Base-by-base conservation (phyloP, 2,797 vertebrate species). In the Sparus aurata region DNA sequence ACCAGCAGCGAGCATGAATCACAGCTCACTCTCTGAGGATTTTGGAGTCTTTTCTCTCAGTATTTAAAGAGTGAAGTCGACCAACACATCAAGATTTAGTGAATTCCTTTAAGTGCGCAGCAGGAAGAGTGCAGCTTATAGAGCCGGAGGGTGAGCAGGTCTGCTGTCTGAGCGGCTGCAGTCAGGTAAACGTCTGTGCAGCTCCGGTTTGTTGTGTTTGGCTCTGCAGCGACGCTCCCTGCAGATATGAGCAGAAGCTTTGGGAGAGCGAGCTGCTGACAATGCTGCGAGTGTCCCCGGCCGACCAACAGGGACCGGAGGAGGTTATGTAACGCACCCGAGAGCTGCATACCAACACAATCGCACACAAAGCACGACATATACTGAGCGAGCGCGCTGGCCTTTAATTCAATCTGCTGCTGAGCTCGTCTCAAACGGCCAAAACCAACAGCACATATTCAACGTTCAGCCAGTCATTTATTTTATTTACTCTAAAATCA, bases 141-240 rank as follows among this genome's bases (percentile, higher is more conserved):
- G 27, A 50, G 45, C n/a, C 30, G 5, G 20, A 41, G 30, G 12
- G 38, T 53, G n/a, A 12, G 75, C 52, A 23, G 13, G 12, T 23
- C 55, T n/a, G 53, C 41, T 2, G 11, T 41, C 47, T 74, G 38
- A 1, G 18, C 78, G 70, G 45, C 41, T 38, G 10, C 1, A 57
- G 69, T 3, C n/a, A 38, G 3, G 5, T 77, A n/a, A 18, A 27
- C 54, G 46, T 62, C 66, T 79, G 53, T 34, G 41, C 41, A 80
- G 78, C 53, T 60, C 62, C 34, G 2, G 65, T 77, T 83, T 89
- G 79, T 89, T 90, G 82, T 79, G 30, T 83, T 81, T 88, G 64
- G 78, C 76, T 1, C 22, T 69, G 75, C 70, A 22, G 25, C 69
- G 46, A 34, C 71, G 72, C 63, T 71, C 34, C 53, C 55, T 59